Conservation (phyloP, 2,888 invertebrate genomes). For the Leptarthrus brevirostris region DNA sequence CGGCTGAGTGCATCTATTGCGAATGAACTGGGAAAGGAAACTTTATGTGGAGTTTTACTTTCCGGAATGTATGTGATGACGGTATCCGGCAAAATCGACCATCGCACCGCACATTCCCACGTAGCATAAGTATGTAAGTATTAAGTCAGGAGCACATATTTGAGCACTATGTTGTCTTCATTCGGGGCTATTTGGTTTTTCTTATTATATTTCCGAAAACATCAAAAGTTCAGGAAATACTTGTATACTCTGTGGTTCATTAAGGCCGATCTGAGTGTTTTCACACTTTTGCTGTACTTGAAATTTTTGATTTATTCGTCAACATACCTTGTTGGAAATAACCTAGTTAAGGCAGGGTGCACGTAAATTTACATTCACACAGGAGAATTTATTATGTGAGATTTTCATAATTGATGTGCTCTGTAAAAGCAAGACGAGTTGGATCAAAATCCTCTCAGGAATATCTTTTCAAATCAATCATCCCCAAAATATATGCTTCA, state of each 20-base stretch:
- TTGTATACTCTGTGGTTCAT: not conserved
- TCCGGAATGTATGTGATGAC: not conserved
- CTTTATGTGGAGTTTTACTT: conserved; percentile 2
- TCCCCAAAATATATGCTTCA: conserved; percentile 48
- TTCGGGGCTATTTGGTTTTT: no score
- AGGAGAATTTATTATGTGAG: conserved; percentile 24
- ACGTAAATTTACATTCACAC: not conserved
- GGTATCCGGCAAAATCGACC: conserved; percentile 13
- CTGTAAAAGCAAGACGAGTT: conserved; percentile 9
- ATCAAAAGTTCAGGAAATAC: not conserved
- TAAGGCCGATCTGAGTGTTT: not conserved
- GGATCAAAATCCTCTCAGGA: conserved; percentile 27
- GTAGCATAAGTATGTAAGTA: not conserved
- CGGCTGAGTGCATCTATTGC: not conserved
- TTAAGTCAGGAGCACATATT: not conserved
- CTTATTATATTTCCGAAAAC: not conserved
- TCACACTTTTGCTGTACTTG: not conserved
- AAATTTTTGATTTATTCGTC: not conserved
- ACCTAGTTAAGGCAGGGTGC: not conserved
- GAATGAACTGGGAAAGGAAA: conserved; percentile 1
- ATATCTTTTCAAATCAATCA: conserved; percentile 47
- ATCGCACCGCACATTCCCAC: not conserved
- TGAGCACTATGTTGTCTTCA: not conserved
- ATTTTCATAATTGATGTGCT: conserved; percentile 31
- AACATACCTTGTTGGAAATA: not conserved